Evolutionary conservation across 2,888 invertebrate species (phyloP), one percentile per base, ranked within the genome.

Genomic region (Brenthis ino): DNA sequence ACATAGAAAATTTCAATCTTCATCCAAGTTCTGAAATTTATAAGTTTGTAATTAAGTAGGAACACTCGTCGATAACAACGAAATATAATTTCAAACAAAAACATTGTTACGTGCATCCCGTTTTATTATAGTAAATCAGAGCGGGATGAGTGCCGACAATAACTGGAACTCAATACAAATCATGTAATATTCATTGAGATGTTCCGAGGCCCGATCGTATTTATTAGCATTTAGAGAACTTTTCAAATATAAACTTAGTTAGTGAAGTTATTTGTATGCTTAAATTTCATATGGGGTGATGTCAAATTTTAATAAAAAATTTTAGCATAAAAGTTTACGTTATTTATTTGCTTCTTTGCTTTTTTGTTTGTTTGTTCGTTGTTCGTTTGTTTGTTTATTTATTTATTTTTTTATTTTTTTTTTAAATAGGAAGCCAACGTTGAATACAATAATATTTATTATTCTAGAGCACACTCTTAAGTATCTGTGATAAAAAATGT

Each of bases 151-250:
- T 60, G 66, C 48, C 55, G 60, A 67, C 64, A 68, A 68, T 65
- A 68, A 68, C 58, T 37, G 54, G 54, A 68, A 68, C 55, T 60
- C 67, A 60, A 70, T 64, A 60, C 67, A 64, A 70, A 70, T 65
- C 70, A 67, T 70, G 67, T 67, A 67, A 64, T 70, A 70, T 70
- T 70, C 70, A 70, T 56, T n/a, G 67, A 55, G 50, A 37, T 64
- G 67, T 60, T 64, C 64, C 33, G 64, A 16, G 64, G 56, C 60
- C 50, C 58, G 56, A 57, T 67, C 67, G 64, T 67, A 70, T 70
- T 70, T 70, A 67, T 70, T 67, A 70, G 67, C 70, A 70, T 70
- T 70, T 67, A 67, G 67, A 64, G 67, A 67, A 64, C 50, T 64
- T 64, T 64, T 67, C 67, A 70, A 57, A 67, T 67, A 51, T 60